A percentile compares a stretch with the other conserved stretches of the same genome.
Conservation (phyloP, 2,113 vertebrate genomes). For the Lepus americanus region DNA sequence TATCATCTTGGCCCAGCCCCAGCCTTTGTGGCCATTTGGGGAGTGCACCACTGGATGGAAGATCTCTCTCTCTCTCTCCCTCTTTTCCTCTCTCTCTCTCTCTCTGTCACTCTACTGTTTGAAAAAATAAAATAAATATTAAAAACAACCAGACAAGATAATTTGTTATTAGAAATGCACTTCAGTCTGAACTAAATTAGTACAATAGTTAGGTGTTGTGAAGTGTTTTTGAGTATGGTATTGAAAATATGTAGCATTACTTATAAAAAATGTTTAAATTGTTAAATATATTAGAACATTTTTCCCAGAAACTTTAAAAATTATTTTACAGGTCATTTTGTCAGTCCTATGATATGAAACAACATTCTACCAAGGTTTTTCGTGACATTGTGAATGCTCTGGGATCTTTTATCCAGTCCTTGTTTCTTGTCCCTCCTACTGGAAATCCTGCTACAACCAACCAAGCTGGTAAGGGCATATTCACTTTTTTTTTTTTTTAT, state of each 20-base stretch:
- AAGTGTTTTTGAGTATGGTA: slow-evolving; percentile 49
- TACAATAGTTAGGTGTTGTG: slow-evolving; percentile 24
- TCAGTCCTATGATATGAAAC: slow-evolving; percentile 99
- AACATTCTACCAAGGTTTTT: slow-evolving; percentile 99
- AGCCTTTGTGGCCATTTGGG: no score
- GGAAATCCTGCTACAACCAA: slow-evolving; percentile 89
- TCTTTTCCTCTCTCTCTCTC: no score
- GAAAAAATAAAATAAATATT: no score
- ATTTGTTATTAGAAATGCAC: slow-evolving; percentile 19
- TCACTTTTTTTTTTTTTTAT: slow-evolving; percentile 63
- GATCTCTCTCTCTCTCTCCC: no score
- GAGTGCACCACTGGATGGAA: no score
- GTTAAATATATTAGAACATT: neutral
- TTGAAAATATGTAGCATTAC: neutral
- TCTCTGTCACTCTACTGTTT: no score
- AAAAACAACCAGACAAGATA: neutral
- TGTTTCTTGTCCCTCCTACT: slow-evolving; percentile 94
- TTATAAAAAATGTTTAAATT: slow-evolving; percentile 53
- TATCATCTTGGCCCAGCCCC: no score
- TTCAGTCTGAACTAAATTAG: slow-evolving; percentile 41
- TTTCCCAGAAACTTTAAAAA: slow-evolving; percentile 68
- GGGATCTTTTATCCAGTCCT: slow-evolving; percentile 98
- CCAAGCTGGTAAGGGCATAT: slow-evolving; percentile 90
- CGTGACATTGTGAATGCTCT: slow-evolving; percentile 98
- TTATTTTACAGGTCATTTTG: slow-evolving; percentile 94